Evolutionary conservation across 2,888 invertebrate species (phyloP).

Genomic region (Drosophila nigricruria): DNA sequence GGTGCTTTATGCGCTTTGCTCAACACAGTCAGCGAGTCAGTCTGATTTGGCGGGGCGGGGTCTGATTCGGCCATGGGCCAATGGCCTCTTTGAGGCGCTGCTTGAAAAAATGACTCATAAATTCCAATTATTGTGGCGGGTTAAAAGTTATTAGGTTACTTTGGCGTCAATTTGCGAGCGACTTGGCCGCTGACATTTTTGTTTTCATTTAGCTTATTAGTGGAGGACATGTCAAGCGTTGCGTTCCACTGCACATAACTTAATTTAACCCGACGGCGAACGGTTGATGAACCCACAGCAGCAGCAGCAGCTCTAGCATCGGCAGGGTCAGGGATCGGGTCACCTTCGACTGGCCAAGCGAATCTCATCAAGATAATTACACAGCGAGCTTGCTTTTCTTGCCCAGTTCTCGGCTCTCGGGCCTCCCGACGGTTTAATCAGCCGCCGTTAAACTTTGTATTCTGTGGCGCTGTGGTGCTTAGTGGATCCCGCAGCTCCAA

Average conservation of each 20-base stretch:
- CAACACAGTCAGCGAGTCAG: constrained; percentile 40
- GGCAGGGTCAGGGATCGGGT: constrained; percentile 19
- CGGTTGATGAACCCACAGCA: constrained; percentile 56
- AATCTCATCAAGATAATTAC: constrained; percentile 75
- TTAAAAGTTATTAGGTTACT: constrained; percentile 75
- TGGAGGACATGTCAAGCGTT: constrained; percentile 64
- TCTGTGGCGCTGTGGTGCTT: constrained; percentile 44
- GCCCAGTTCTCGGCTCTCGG: not conserved
- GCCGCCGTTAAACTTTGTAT: constrained; percentile 60
- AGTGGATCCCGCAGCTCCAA: constrained; percentile 63
- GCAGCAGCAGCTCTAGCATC: not conserved
- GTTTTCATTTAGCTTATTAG: constrained; percentile 65
- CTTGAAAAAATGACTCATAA: constrained; percentile 63
- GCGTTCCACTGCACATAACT: constrained; percentile 55
- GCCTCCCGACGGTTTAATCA: constrained; percentile 71
- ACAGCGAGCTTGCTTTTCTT: constrained; percentile 28
- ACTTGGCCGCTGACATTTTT: constrained; percentile 63
- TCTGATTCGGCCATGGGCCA: constrained; percentile 16
- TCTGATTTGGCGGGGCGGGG: not conserved
- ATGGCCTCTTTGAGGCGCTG: constrained; percentile 31
- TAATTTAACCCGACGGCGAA: constrained; percentile 45
- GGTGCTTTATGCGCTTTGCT: constrained; percentile 70
- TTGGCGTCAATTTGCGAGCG: constrained; percentile 57
- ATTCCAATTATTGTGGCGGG: constrained; percentile 75
- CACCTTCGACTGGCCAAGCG: constrained; percentile 45